phyloP scores from a whole-genome alignment of 2,797 vertebrate species.

The Petrocephalus sullivani region DNA sequence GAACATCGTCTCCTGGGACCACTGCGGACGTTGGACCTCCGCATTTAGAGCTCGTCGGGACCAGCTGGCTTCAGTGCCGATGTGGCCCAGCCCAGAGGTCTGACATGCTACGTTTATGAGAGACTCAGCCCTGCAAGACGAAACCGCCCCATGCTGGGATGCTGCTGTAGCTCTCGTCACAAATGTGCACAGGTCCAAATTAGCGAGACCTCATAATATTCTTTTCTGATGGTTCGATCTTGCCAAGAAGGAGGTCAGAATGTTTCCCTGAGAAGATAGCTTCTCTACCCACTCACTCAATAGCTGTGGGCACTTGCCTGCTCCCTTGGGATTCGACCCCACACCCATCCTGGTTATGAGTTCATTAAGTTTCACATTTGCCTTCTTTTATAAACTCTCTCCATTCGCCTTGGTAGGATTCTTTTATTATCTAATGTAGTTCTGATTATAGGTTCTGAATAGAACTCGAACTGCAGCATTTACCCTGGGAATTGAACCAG shows the following conservation, averaged over 20 bases:
- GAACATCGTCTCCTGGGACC: neutral
- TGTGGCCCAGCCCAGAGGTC: neutral
- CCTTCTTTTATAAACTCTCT: neutral
- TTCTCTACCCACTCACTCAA: neutral
- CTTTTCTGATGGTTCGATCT: neutral
- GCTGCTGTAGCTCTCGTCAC: neutral
- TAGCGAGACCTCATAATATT: neutral
- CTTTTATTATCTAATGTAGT: neutral
- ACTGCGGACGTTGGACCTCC: neutral
- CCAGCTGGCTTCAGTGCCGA: too few relatives aligned
- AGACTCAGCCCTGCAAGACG: neutral
- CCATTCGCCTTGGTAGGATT: neutral
- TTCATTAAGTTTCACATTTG: neutral
- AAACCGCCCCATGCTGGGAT: neutral
- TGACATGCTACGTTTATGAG: neutral
- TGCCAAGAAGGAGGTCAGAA: neutral
- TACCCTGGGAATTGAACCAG: neutral
- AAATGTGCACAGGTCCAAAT: neutral
- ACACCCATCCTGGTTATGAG: neutral
- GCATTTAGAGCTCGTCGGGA: neutral
- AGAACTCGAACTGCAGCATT: neutral
- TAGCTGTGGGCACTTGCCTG: neutral
- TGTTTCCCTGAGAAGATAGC: neutral
- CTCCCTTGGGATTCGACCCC: neutral
- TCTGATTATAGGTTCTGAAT: neutral